Conservation (phyloP, 1,140 invertebrate species). For the Limonius californicus region DNA sequence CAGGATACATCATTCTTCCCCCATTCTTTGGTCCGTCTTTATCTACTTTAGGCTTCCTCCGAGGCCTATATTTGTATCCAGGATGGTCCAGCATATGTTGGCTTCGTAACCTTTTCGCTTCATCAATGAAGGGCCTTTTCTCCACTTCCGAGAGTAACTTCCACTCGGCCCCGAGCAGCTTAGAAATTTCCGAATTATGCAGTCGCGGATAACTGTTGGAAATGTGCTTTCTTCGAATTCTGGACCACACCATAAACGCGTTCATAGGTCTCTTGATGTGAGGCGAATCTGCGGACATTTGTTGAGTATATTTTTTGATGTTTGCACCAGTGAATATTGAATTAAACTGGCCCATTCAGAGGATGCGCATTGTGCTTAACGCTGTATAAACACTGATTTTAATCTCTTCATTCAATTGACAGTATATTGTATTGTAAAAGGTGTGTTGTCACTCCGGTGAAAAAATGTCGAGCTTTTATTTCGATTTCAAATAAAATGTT, state of each 20-base stretch:
- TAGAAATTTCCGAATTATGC: constrained; percentile 74
- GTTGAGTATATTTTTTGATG: constrained; percentile 30
- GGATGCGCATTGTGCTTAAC: constrained; percentile 30
- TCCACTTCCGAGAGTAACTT: constrained; percentile 63
- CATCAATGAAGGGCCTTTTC: constrained; percentile 78
- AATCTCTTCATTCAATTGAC: constrained; percentile 41
- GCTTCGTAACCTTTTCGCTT: constrained; percentile 67
- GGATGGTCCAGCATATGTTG: constrained; percentile 75
- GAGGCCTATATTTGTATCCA: constrained; percentile 68
- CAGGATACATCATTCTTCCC: background rate
- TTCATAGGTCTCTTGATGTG: constrained; percentile 68
- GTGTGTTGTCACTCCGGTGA: constrained; percentile 30
- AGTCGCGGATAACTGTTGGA: constrained; percentile 78
- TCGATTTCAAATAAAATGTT: constrained; percentile 14
- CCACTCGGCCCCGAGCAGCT: constrained; percentile 67
- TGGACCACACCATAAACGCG: constrained; percentile 69
- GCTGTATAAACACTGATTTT: constrained; percentile 43
- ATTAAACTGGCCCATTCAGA: constrained; percentile 1
- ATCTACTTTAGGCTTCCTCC: constrained; percentile 61
- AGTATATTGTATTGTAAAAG: constrained; percentile 37
- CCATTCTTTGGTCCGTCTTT: too few species aligned
- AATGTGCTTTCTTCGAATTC: constrained; percentile 67
- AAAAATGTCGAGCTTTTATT: constrained; percentile 13
- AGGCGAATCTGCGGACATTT: constrained; percentile 9
- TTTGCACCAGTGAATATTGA: constrained; percentile 1